These are phyloP conservation scores for Dicyrtomina minuta DNA, from an alignment of 2,888 invertebrate genomes.

Conservation along the genomic window DNA sequence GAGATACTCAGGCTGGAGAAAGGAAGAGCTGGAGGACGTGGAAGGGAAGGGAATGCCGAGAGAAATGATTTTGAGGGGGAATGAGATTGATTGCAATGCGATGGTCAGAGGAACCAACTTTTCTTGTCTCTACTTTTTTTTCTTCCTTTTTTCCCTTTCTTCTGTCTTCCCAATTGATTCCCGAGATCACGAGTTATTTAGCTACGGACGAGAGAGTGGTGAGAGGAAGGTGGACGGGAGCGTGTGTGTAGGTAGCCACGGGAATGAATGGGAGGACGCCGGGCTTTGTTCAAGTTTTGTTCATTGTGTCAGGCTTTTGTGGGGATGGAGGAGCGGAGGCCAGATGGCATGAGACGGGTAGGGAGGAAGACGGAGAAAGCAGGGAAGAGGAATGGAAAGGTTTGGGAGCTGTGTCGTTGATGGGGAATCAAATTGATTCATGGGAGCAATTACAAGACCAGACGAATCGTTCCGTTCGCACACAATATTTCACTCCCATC, in stretches of 20 bases:
- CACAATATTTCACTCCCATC: slow-evolving; percentile 36
- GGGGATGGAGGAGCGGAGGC: not conserved
- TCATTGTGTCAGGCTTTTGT: not conserved
- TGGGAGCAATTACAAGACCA: slow-evolving; percentile 39
- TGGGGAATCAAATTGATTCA: slow-evolving; percentile 43
- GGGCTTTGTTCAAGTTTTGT: not conserved
- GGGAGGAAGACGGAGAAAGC: not conserved
- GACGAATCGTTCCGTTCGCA: slow-evolving; percentile 41
- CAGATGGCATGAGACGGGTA: too few species aligned
- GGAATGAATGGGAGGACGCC: not conserved
- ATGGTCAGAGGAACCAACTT: too few species aligned
- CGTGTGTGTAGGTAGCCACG: too few species aligned
- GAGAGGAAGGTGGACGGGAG: not conserved
- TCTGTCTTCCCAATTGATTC: too few species aligned
- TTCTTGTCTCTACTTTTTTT: too few species aligned
- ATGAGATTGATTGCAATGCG: too few species aligned
- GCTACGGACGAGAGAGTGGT: not conserved
- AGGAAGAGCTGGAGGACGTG: slow-evolving; percentile 6
- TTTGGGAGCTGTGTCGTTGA: slow-evolving; percentile 12
- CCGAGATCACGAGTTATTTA: too few species aligned
- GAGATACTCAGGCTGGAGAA: too few species aligned
- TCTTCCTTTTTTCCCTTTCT: too few species aligned
- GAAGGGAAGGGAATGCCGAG: slow-evolving; percentile 6
- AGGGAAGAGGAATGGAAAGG: not conserved
- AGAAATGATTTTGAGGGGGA: too few species aligned